Conservation (phyloP, 2,888 invertebrate species). For the Steinernema scapterisci region DNA sequence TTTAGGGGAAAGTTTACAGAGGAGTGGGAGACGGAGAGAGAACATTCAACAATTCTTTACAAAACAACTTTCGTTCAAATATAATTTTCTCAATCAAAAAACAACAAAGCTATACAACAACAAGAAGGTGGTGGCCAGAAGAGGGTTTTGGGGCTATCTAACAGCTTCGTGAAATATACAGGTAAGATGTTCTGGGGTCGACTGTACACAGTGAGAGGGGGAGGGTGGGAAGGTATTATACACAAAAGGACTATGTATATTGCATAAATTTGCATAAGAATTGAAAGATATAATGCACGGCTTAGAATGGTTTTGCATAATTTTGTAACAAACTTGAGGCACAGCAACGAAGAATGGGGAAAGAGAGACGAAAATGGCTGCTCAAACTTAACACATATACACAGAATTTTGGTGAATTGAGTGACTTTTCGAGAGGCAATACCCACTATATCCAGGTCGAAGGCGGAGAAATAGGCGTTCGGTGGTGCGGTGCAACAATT, state of each 20-base stretch:
- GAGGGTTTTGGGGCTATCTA: conserved; percentile 13
- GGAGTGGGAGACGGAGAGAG: not conserved
- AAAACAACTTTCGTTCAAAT: conserved; percentile 16
- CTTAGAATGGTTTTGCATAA: not conserved
- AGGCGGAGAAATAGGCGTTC: conserved; percentile 31
- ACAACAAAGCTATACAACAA: conserved; percentile 33
- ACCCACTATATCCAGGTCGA: conserved; percentile 33
- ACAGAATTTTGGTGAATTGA: conserved; percentile 30
- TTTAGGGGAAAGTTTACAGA: not conserved
- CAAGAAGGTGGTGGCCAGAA: not conserved
- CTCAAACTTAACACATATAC: conserved; percentile 35
- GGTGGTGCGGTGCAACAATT: conserved; percentile 16
- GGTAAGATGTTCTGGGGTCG: not conserved
- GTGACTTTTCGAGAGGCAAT: conserved; percentile 7
- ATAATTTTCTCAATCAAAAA: not conserved
- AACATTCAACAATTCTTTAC: conserved; percentile 30
- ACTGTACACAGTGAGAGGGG: not conserved
- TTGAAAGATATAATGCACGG: conserved; percentile 24
- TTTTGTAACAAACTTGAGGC: not conserved
- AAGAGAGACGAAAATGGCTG: not conserved
- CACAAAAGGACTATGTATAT: conserved; percentile 28
- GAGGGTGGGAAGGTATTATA: not conserved
- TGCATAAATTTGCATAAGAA: conserved; percentile 22
- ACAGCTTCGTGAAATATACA: conserved; percentile 18
- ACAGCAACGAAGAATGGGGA: not conserved